Percentiles rank a stretch among this genome's conserved stretches.
phyloP scores from a whole-genome alignment of 2,113 vertebrate genomes.

The Toxotes chatareus region DNA sequence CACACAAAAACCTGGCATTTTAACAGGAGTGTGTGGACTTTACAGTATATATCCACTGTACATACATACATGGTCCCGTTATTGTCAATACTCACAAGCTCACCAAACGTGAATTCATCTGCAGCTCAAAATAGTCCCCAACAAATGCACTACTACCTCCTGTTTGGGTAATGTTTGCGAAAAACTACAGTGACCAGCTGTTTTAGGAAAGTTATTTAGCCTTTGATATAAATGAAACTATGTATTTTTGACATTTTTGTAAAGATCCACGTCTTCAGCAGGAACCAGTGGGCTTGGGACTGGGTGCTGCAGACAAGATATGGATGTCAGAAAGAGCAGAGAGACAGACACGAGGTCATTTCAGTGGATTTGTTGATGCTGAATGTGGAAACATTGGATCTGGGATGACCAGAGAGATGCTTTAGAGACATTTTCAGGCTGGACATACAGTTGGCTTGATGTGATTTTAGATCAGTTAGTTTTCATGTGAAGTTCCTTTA shows the following conservation, averaged over 20 bases:
- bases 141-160: no score
- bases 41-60: no score
- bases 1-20: no score
- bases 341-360: not conserved
- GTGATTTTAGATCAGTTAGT: no score
- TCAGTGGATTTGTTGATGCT: not conserved
- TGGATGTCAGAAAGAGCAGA: no score
- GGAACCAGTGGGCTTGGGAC: not conserved
- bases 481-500: no score
- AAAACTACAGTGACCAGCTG: not conserved
- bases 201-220: not conserved
- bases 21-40: no score
- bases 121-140: not conserved
- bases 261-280: not conserved
- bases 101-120: not conserved
- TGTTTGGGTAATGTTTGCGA: not conserved
- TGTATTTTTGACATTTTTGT: not conserved
- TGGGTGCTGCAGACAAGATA: not conserved
- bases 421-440: no score
- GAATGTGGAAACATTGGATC: not conserved
- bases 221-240: not conserved
- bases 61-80: not conserved
- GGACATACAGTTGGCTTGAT: no score
- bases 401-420: no score
- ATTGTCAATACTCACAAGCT: not conserved